These are phyloP conservation scores for Pseudanteris insignis DNA, from an alignment of 2,888 invertebrate genomes.

Conservation along the genomic window DNA sequence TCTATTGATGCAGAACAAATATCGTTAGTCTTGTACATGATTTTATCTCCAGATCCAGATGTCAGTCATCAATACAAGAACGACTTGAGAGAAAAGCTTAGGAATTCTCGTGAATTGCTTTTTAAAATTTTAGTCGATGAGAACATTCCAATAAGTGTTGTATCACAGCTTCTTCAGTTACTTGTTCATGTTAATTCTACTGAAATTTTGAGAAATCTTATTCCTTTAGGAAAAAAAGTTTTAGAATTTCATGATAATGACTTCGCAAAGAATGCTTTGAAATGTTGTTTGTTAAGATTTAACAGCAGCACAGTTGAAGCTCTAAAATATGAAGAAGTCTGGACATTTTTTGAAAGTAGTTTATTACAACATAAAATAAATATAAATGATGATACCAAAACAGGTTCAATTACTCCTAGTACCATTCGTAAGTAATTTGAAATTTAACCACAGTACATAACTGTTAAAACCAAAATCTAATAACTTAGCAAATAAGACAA, in stretches of 20 bases:
- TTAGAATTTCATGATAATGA: conserved; percentile 58
- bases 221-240: conserved; percentile 54
- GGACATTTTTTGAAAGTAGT: conserved; percentile 70
- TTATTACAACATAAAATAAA: conserved; percentile 65
- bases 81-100: conserved; percentile 47
- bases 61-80: conserved; percentile 56
- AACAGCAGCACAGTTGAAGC: conserved; percentile 68
- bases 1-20: conserved; percentile 75
- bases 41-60: conserved; percentile 70
- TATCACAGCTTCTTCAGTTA: conserved; percentile 68
- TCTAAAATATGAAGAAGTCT: conserved; percentile 67
- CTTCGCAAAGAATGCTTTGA: conserved; percentile 70
- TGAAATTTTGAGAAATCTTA: conserved; percentile 66
- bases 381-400: conserved; percentile 54
- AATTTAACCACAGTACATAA: too few relatives aligned
- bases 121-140: conserved; percentile 63
- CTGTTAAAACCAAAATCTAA: too few relatives aligned
- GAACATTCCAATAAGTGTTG: conserved; percentile 67
- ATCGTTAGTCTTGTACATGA: conserved; percentile 71
- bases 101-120: conserved; percentile 50
- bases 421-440: conserved; percentile 60
- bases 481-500: too few relatives aligned
- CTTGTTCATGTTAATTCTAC: conserved; percentile 67
- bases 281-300: conserved; percentile 70
- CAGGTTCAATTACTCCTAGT: conserved; percentile 65